These are phyloP conservation scores for Chionomys nivalis DNA, from an alignment of 2,113 vertebrate genomes.

Conservation along the genomic window DNA sequence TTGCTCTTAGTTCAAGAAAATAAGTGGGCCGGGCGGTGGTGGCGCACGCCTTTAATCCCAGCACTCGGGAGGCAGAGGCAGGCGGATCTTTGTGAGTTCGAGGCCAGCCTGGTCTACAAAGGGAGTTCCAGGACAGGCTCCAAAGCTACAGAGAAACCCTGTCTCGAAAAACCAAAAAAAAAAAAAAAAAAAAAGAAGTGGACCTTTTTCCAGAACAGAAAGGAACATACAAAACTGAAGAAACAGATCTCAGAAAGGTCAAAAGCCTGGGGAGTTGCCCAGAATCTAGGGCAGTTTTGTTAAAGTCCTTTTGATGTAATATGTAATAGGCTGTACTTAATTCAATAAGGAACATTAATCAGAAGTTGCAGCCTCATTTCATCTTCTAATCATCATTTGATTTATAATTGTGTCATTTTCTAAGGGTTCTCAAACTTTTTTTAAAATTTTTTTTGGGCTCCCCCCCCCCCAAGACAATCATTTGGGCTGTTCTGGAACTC, in stretches of 20 bases:
- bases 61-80: no score
- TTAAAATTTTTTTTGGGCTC: neutral
- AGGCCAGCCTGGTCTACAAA: no score
- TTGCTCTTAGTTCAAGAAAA: constrained; percentile 14
- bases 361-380: neutral
- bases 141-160: no score
- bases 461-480: neutral
- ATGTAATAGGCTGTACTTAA: neutral
- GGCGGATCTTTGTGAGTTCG: no score
- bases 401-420: neutral
- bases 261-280: neutral
- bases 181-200: constrained; percentile 47
- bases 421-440: neutral
- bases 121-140: no score
- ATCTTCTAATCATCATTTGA: neutral
- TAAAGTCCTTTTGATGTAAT: neutral
- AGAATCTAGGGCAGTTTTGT: neutral
- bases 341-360: neutral
- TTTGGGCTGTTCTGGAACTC: neutral
- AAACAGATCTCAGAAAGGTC: neutral
- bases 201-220: neutral
- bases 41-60: no score
- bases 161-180: no score
- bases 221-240: neutral
- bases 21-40: neutral